Evolutionary conservation across 30 jellyfish, hydroid and myxozoan species (phyloP).

Genomic region (Chrysaora quinquecirrha): DNA sequence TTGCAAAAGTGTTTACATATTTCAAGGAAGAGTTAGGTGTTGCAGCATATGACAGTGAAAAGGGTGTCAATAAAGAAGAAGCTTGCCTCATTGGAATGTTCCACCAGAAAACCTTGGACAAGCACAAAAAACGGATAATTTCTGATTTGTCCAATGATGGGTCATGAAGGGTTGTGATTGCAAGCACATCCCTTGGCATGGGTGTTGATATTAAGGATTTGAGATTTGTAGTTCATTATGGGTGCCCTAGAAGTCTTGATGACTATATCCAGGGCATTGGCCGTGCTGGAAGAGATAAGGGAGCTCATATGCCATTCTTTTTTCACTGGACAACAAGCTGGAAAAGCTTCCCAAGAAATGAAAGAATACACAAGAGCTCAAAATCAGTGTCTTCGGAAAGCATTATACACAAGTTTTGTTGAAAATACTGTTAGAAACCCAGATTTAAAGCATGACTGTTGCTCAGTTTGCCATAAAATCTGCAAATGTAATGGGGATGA

Average conservation of each 20-base stretch:
- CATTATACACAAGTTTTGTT: slow-evolving; percentile 12
- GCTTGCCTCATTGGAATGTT: slow-evolving; percentile 23
- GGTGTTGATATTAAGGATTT: slow-evolving; percentile 30
- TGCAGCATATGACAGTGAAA: slow-evolving; percentile 11
- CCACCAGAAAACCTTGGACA: slow-evolving; percentile 24
- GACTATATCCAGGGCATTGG: no score
- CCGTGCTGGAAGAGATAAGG: slow-evolving; percentile 23
- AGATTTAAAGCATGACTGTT: slow-evolving; percentile 18
- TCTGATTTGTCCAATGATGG: slow-evolving; percentile 23
- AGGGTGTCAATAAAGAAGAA: neutral
- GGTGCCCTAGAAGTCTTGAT: slow-evolving; percentile 1
- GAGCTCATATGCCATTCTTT: slow-evolving; percentile 3
- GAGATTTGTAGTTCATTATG: slow-evolving; percentile 28
- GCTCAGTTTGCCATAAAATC: slow-evolving; percentile 4
- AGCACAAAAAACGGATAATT: slow-evolving; percentile 9
- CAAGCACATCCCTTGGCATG: slow-evolving; percentile 36
- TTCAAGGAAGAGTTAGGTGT: slow-evolving; percentile 4
- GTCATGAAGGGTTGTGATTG: slow-evolving; percentile 30
- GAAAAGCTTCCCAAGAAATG: slow-evolving; percentile 24
- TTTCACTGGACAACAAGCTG: slow-evolving; percentile 18
- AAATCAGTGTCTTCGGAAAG: slow-evolving; percentile 15
- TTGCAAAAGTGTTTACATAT: slow-evolving; percentile 6
- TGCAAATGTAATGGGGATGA: slow-evolving; percentile 2
- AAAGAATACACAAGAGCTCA: slow-evolving; percentile 17
- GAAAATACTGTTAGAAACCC: neutral